phyloP scores from a whole-genome alignment of 2,797 vertebrate species.

The Tenualosa ilisha region DNA sequence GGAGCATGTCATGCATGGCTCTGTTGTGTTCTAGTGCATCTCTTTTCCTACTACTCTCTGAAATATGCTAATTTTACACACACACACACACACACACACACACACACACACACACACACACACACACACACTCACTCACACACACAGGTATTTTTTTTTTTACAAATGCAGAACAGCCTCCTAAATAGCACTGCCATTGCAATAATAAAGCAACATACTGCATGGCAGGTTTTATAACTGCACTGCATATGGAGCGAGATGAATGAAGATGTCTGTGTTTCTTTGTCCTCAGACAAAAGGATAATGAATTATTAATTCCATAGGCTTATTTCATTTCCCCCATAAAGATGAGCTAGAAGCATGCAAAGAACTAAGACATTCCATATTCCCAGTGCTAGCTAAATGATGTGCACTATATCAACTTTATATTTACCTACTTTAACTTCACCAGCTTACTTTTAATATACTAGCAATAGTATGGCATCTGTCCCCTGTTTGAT shows the following conservation, averaged over 20 bases:
- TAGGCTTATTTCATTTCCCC: neutral
- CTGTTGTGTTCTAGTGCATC: neutral
- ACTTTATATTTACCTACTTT: neutral
- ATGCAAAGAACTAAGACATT: neutral
- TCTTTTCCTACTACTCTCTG: neutral
- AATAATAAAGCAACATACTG: slow-evolving; percentile 1
- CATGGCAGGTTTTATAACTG: slow-evolving; percentile 18
- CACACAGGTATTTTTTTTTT: neutral
- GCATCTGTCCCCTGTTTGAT: neutral
- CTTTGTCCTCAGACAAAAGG: slow-evolving; percentile 1
- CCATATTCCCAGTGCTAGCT: neutral
- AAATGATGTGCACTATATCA: neutral
- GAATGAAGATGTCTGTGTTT: neutral
- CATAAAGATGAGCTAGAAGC: neutral
- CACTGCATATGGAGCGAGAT: neutral
- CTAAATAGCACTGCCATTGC: neutral
- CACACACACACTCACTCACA: neutral
- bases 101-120: neutral
- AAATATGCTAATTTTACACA: neutral
- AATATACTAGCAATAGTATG: neutral
- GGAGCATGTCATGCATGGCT: slow-evolving; percentile 1
- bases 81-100: neutral
- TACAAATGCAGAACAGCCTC: neutral
- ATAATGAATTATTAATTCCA: slow-evolving; percentile 20
- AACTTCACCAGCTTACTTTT: neutral